Evolutionary conservation across 2,888 invertebrate genomes (phyloP).

Genomic region (Philonicus albiceps): DNA sequence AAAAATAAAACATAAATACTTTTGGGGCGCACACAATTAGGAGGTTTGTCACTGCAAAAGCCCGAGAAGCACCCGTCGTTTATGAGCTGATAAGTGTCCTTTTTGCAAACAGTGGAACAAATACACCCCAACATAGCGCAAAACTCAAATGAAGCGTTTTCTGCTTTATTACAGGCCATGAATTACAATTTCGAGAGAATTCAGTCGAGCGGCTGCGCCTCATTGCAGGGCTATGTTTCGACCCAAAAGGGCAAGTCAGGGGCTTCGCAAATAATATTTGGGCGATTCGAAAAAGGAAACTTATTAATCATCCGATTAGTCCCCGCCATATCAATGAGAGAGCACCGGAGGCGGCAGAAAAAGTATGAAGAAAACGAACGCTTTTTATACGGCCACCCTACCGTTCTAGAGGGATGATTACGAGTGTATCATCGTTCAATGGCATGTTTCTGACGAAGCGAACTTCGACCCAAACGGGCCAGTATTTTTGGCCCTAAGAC

Average conservation of each 20-base stretch:
- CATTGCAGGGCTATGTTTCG: neutral
- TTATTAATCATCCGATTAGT: constrained; percentile 25
- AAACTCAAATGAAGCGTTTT: neutral
- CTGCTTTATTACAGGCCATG: neutral
- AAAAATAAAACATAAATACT: neutral
- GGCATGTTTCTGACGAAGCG: neutral
- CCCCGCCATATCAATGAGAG: neutral
- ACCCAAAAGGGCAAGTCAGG: neutral
- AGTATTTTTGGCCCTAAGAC: neutral
- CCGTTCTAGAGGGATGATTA: neutral
- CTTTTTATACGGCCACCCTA: neutral
- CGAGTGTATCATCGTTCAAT: constrained; percentile 1
- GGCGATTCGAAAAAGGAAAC: neutral
- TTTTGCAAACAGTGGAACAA: neutral
- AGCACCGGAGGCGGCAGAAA: neutral
- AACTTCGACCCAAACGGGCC: neutral
- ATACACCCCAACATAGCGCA: neutral
- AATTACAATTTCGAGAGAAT: neutral
- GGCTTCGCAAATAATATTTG: neutral
- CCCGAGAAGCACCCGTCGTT: neutral
- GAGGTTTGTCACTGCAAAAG: neutral
- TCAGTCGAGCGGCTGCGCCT: neutral
- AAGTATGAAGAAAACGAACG: neutral
- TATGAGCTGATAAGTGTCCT: neutral
- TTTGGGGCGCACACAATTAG: neutral